Evolutionary conservation across 2,888 invertebrate species (phyloP), one percentile per base, ranked within the genome.

Genomic region (Dione juno): DNA sequence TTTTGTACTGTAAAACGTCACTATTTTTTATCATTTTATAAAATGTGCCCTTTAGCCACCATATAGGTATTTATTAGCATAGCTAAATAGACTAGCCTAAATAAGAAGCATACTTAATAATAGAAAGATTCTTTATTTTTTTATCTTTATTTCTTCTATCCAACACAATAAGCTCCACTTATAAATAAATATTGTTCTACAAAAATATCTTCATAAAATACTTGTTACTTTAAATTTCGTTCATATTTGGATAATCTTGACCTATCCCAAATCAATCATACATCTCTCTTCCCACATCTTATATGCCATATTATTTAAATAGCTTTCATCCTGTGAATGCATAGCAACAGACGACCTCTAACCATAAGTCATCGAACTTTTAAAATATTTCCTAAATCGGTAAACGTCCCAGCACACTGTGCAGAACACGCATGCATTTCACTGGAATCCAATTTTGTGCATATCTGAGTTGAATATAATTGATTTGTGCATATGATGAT

Each of bases 361-460:
- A 82, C 69, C 75, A 76, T 69, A 80, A 88, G 92, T 92, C 92
- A 89, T 86, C 87, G 92, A 92, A 89, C 92, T 80, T 77, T 80
- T 64, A 82, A 75, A 84, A 87, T 88, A 85, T 90, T 90, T 88
- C 87, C 89, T 88, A 90, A 91, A 86, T 85, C 89, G 90, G 90
- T 89, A 87, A 91, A 88, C 83, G 90, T 85, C 85, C 90, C 48
- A 16, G 16, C 48, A 48, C 48, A 80, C 80, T 75, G 78, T 72
- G 14, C 37, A 48, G 37, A 71, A 80, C 91, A 92, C 90, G 91
- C 92, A 81, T 82, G 79, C 77, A 70, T 70, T 71, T 76, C 67
- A 68, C 75, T 66, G 76, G 74, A 76, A 75, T 59, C 69, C 75
- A 76, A 72, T 74, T 76, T 73, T 67, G 43, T 72, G 71, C 67